phyloP scores from a whole-genome alignment of 2,888 invertebrate species.

The Microdon myrmicae region DNA sequence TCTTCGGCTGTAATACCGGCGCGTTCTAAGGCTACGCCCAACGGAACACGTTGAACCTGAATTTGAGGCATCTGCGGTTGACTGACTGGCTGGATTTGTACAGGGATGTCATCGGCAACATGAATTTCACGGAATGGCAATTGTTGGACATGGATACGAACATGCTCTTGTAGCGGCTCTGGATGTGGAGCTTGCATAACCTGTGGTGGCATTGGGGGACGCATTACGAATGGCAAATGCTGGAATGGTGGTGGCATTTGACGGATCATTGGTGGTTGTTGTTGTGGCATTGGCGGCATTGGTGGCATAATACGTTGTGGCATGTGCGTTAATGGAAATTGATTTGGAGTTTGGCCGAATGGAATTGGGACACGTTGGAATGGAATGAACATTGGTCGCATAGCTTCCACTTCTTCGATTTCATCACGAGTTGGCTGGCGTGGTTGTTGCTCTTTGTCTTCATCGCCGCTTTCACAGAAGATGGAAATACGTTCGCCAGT shows the following conservation, averaged over 20 bases:
- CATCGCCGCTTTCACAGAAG: constrained; percentile 82
- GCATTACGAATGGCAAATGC: constrained; percentile 64
- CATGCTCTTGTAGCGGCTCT: constrained; percentile 62
- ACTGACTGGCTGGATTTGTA: constrained; percentile 61
- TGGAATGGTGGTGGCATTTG: constrained; percentile 65
- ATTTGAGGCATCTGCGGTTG: constrained; percentile 59
- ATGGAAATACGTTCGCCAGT: constrained; percentile 89
- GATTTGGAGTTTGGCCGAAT: constrained; percentile 68
- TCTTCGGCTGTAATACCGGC: constrained; percentile 67
- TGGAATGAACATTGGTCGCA: constrained; percentile 66
- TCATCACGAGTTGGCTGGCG: constrained; percentile 57
- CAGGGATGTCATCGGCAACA: constrained; percentile 64
- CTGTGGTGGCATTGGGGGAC: constrained; percentile 65
- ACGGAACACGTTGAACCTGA: constrained; percentile 65
- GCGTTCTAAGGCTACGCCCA: constrained; percentile 64
- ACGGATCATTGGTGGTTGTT: constrained; percentile 61
- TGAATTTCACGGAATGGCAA: constrained; percentile 67
- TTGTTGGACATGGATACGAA: constrained; percentile 67
- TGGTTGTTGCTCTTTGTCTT: constrained; percentile 53
- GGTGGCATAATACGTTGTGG: constrained; percentile 64
- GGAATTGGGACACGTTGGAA: constrained; percentile 68
- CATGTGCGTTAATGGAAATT: constrained; percentile 70
- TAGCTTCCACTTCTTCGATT: constrained; percentile 63
- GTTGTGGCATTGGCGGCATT: constrained; percentile 56
- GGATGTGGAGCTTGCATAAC: constrained; percentile 68